Evolutionary conservation across 2,888 invertebrate species (phyloP), one percentile per base, ranked within the genome.

Genomic region (Ormyrus rosae): DNA sequence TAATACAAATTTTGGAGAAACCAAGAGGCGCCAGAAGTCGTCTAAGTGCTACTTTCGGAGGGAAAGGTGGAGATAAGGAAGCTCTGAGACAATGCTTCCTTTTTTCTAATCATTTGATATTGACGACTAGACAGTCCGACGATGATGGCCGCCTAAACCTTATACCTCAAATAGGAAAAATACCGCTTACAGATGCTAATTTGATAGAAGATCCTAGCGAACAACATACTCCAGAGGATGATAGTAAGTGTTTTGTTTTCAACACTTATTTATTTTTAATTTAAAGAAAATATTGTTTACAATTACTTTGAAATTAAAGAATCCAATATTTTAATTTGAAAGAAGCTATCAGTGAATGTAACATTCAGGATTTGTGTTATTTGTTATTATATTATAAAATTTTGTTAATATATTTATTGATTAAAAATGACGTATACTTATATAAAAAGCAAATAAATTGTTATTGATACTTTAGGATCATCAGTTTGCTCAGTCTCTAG

Each of bases 51-150:
- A 93, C 93, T 69, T 94, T 94, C 86, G 93, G 93, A 86, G 86
- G 86, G 2, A 89, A 89, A 83, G 77, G 83, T 13, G 92, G 92
- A 75, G 95, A 95, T 85, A 95, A 94, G 86, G 95, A 95, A 88
- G 92, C 93, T 7, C 91, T 95, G 2, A 93, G 97, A 0, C 97
- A 97, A 89, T 97, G 97, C 84, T 98, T 96, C 89, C 93, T 98
- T 34, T 98, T 98, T 92, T 97, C 97, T 82, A 97, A 97, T 92
- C 96, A 97, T 90, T 92, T 97, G 84, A 94, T 98, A 83, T 92
- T 97, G 69, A 96, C 97, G 1, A 97, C 96, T 3, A 93, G 95
- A 91, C 93, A 93, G 86, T 88, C 89, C 6, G 94, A 96, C 5
- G 94, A 96, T 0, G 96, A 95, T 78, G 97, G 97, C 5, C 93